phyloP scores from a whole-genome alignment of 1,140 invertebrate species.

The Pemphigus obesinymphae region DNA sequence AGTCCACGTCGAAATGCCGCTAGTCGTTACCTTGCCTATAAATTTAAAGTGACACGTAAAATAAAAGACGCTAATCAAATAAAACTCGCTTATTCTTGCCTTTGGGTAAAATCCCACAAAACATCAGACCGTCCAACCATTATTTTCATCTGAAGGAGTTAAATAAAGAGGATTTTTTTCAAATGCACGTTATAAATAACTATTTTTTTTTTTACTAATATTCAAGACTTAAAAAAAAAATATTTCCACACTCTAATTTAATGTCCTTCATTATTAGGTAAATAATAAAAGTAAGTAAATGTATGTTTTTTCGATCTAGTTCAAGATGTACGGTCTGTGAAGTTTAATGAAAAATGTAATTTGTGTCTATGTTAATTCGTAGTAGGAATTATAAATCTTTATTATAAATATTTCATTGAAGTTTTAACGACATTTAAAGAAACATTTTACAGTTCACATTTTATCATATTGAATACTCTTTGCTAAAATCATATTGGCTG shows the following conservation, averaged over 20 bases:
- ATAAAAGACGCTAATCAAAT: too few relatives aligned
- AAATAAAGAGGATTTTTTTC: background rate
- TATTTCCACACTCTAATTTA: background rate
- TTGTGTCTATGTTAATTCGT: background rate
- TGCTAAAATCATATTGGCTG: background rate
- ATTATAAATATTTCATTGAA: background rate
- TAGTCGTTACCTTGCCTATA: too few relatives aligned
- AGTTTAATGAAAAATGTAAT: background rate
- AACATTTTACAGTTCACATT: background rate
- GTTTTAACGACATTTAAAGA: background rate
- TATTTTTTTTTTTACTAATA: background rate
- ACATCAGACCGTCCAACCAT: too few relatives aligned
- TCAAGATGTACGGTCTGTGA: background rate
- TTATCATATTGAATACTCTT: background rate
- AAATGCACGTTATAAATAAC: background rate
- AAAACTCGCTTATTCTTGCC: too few relatives aligned
- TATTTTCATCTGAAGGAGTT: background rate
- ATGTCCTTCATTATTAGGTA: background rate
- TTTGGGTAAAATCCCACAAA: too few relatives aligned
- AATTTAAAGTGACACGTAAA: too few relatives aligned
- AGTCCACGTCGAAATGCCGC: too few relatives aligned
- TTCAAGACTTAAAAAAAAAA: background rate
- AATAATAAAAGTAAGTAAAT: background rate
- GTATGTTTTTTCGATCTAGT: background rate
- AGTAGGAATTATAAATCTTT: background rate